phyloP scores from a whole-genome alignment of 2,888 invertebrate species.

The Drosophila falleni region DNA sequence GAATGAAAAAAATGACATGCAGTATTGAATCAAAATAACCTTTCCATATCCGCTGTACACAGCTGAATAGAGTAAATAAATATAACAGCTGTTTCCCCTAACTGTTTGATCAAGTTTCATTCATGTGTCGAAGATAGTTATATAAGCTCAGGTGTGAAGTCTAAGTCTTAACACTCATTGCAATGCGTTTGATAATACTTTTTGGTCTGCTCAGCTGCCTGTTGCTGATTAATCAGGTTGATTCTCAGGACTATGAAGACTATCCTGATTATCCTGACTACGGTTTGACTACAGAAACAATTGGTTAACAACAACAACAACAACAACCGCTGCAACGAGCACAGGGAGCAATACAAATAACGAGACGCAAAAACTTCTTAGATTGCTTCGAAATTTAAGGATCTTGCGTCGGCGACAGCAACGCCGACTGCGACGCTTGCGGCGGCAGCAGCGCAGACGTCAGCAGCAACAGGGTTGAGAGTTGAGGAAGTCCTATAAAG shows the following conservation, averaged over 20 bases:
- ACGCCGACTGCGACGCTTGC: constrained; percentile 1
- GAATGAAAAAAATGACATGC: not conserved
- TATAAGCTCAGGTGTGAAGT: constrained; percentile 18
- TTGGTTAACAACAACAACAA: not conserved
- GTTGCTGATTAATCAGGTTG: constrained; percentile 10
- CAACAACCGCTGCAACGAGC: not conserved
- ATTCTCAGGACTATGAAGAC: not conserved
- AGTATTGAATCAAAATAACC: not conserved
- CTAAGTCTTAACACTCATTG: not conserved
- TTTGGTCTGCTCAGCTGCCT: constrained; percentile 8
- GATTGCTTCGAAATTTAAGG: not conserved
- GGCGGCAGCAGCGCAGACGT: not conserved
- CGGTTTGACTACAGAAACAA: not conserved
- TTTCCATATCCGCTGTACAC: not conserved
- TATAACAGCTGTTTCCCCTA: constrained; percentile 4
- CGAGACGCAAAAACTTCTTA: not conserved
- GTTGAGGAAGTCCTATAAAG: not conserved
- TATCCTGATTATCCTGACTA: not conserved
- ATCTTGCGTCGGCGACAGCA: not conserved
- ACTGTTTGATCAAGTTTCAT: not conserved
- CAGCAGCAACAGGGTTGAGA: not conserved
- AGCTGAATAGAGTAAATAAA: constrained; percentile 30
- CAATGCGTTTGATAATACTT: constrained; percentile 21
- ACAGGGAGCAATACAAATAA: not conserved
- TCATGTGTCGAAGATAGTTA: not conserved